A percentile compares a stretch with the other conserved stretches of the same genome.
phyloP scores from a whole-genome alignment of 2,797 vertebrate species.

The Cryptoblepharus egeriae region DNA sequence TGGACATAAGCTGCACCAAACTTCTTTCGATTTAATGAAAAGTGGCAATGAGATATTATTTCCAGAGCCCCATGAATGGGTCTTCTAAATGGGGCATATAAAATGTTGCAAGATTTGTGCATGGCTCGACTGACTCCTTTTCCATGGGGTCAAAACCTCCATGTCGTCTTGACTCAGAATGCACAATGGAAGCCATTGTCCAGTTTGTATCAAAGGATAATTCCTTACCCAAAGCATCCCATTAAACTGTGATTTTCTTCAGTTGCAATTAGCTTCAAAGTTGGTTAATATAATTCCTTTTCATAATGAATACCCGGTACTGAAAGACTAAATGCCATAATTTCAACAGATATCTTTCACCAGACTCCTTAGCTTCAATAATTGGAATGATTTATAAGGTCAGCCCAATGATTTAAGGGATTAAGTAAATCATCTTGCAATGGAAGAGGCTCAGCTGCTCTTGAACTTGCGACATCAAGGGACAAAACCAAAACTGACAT shows the following conservation, averaged over 20 bases:
- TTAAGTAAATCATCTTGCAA: slow-evolving; percentile 61
- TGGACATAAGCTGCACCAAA: neutral
- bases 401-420: slow-evolving; percentile 66
- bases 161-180: slow-evolving; percentile 48
- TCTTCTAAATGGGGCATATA: slow-evolving; percentile 49
- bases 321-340: slow-evolving; percentile 63
- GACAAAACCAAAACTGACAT: neutral
- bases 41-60: neutral
- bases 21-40: neutral
- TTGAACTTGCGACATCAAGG: slow-evolving; percentile 36
- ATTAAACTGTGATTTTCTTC: slow-evolving; percentile 69
- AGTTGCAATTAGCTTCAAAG: slow-evolving; percentile 66
- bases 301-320: slow-evolving; percentile 60
- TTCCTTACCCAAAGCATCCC: slow-evolving; percentile 59
- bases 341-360: slow-evolving; percentile 69
- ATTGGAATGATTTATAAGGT: slow-evolving; percentile 68
- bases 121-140: slow-evolving; percentile 18
- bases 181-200: slow-evolving; percentile 29
- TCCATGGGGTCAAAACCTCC: slow-evolving; percentile 44
- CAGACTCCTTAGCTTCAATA: slow-evolving; percentile 69
- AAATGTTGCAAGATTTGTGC: slow-evolving; percentile 42
- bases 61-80: neutral
- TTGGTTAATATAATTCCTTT: slow-evolving; percentile 67
- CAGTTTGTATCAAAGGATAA: slow-evolving; percentile 44
- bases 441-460: slow-evolving; percentile 41